Evolutionary conservation across 2,888 invertebrate species (phyloP).

Genomic region (Drosophila phalerata): DNA sequence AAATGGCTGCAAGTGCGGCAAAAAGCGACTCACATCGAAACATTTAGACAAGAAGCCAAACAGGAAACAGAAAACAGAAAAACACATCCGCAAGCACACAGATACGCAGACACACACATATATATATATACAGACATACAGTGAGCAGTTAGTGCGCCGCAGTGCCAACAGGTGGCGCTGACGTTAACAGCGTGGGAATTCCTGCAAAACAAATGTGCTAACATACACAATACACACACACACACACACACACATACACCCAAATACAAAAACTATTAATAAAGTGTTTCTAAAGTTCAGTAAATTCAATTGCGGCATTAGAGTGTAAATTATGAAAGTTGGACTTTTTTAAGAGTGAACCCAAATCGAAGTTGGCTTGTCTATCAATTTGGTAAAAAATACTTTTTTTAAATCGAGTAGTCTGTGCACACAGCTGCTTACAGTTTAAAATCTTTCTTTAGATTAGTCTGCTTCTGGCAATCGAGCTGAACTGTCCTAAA

Average conservation of each 20-base stretch:
- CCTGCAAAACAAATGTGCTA: conserved; percentile 41
- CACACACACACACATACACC: not conserved
- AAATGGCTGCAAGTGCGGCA: conserved; percentile 33
- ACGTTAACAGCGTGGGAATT: conserved; percentile 46
- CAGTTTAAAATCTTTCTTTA: not conserved
- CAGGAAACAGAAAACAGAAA: conserved; percentile 27
- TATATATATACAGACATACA: conserved; percentile 3
- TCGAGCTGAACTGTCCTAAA: conserved; percentile 20
- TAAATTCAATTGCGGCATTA: conserved; percentile 1
- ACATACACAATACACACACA: not conserved
- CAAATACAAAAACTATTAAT: not conserved
- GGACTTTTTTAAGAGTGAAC: conserved; percentile 42
- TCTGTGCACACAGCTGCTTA: not conserved
- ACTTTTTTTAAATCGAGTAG: conserved; percentile 5
- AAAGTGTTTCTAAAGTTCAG: not conserved
- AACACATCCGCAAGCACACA: conserved; percentile 13
- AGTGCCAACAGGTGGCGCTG: conserved; percentile 75
- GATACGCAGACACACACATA: conserved; percentile 5
- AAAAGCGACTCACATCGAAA: conserved; percentile 23
- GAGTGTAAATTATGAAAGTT: not conserved
- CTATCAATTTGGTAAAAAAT: not conserved
- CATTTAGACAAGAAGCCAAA: conserved; percentile 20
- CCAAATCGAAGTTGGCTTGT: conserved; percentile 45
- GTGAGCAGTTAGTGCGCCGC: conserved; percentile 36
- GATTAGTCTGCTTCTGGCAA: conserved; percentile 38